Evolutionary conservation across 1,140 invertebrate species (phyloP).

Genomic region (Eumeta japonica): DNA sequence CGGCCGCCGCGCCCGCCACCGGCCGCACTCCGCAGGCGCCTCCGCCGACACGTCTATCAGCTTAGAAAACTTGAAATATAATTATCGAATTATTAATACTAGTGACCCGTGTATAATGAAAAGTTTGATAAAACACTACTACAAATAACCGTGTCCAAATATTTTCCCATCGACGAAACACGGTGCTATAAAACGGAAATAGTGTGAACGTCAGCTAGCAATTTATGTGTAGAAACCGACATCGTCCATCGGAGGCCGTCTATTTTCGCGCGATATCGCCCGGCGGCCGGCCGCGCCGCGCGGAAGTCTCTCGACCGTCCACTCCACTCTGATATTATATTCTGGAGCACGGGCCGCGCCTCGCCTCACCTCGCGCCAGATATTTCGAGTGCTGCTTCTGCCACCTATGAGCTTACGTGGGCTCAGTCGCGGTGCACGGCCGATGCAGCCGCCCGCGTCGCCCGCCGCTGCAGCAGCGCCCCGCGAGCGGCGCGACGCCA

Average conservation of each 20-base stretch:
- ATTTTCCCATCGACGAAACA: too few species aligned
- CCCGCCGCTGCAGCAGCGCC: too few species aligned
- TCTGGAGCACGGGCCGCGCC: conserved; percentile 46
- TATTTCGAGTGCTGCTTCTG: conserved; percentile 49
- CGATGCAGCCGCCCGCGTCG: conserved; percentile 44
- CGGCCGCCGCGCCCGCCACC: conserved; percentile 11
- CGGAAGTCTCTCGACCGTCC: conserved; percentile 30
- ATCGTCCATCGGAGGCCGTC: conserved; percentile 33
- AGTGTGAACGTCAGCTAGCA: conserved; percentile 34
- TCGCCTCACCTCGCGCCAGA: conserved; percentile 40
- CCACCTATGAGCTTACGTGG: conserved; percentile 52
- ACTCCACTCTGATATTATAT: conserved; percentile 52
- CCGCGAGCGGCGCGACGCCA: too few species aligned
- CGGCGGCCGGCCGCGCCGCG: conserved; percentile 20
- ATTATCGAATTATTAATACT: too few species aligned
- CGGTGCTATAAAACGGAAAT: conserved; percentile 35
- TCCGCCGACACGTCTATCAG: too few species aligned
- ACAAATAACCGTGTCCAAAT: too few species aligned
- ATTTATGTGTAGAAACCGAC: conserved; percentile 40
- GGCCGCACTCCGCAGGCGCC: conserved; percentile 27
- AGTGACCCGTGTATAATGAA: too few species aligned
- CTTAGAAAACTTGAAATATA: too few species aligned
- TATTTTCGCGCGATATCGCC: conserved; percentile 50
- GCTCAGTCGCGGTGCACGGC: conserved; percentile 38
- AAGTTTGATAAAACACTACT: too few species aligned